Conservation (phyloP, 2,797 vertebrate genomes). For the Liparis tanakae region DNA sequence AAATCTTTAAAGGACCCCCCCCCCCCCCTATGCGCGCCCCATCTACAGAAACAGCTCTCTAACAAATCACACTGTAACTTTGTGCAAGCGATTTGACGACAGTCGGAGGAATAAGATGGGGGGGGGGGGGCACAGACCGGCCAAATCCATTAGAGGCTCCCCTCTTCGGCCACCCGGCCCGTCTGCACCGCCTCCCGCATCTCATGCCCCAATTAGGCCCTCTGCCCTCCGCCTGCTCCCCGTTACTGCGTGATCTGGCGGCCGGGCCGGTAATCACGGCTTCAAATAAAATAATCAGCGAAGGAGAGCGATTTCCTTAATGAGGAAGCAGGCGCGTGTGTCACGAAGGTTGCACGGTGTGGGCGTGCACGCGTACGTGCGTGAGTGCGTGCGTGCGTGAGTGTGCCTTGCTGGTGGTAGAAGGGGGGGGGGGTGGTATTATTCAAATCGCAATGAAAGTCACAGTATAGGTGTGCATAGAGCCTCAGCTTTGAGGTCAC, state of each 20-base stretch:
- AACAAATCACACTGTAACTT: constrained; percentile 93
- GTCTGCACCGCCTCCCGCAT: constrained; percentile 86
- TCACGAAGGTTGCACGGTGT: constrained; percentile 91
- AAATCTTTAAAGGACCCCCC: constrained; percentile 88
- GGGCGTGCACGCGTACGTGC: too few relatives aligned
- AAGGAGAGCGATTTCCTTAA: constrained; percentile 99
- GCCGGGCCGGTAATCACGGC: constrained; percentile 97
- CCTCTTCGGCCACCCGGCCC: constrained; percentile 79
- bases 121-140: constrained; percentile 39
- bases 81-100: constrained; percentile 92
- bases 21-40: constrained; percentile 71
- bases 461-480: constrained; percentile 47
- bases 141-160: constrained; percentile 72
- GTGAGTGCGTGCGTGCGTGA: constrained; percentile 77
- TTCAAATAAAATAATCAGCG: constrained; percentile 99
- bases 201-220: constrained; percentile 93
- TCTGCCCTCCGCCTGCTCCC: constrained; percentile 91
- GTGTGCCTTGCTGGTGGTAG: constrained; percentile 49
- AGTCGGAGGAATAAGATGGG: constrained; percentile 90
- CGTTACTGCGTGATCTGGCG: constrained; percentile 96
- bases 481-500: constrained; percentile 3
- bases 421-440: constrained; percentile 15
- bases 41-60: constrained; percentile 92
- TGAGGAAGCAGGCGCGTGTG: constrained; percentile 92
- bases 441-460: constrained; percentile 63